Evolutionary conservation across 2,113 vertebrate species (phyloP).

Genomic region (Penelope pileata): DNA sequence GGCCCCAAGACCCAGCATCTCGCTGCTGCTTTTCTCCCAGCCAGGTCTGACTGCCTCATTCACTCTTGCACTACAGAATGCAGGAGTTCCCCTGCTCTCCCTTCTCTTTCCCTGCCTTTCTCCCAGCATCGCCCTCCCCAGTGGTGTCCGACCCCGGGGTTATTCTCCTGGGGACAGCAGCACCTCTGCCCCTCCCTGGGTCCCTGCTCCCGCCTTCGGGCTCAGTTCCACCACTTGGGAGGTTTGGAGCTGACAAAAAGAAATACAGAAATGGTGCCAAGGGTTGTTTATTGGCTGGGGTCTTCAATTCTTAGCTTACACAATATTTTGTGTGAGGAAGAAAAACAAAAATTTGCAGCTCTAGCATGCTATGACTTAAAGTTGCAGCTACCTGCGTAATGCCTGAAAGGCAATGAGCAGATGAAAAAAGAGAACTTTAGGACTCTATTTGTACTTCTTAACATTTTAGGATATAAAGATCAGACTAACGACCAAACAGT

Average conservation of each 20-base stretch:
- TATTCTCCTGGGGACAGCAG: background rate
- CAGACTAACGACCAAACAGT: conserved; percentile 34
- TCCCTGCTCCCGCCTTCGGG: background rate
- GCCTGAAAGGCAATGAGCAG: background rate
- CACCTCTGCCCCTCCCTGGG: background rate
- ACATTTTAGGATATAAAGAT: conserved; percentile 34
- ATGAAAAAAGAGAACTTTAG: conserved; percentile 9
- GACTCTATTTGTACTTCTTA: background rate
- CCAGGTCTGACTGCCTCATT: background rate
- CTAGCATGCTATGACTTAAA: background rate
- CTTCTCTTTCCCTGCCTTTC: background rate
- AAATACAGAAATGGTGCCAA: background rate
- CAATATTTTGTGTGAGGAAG: background rate
- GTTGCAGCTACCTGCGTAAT: background rate
- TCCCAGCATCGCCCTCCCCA: background rate
- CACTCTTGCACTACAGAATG: background rate
- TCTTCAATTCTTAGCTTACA: conserved; percentile 12
- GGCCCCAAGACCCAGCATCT: background rate
- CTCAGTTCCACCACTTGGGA: conserved; percentile 52
- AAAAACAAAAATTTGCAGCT: background rate
- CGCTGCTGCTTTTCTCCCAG: background rate
- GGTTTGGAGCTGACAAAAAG: background rate
- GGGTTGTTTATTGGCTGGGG: background rate
- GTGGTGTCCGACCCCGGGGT: background rate
- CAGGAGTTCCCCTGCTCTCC: background rate